Conservation (phyloP, 2,888 invertebrate genomes). For the Dusona sp. region DNA sequence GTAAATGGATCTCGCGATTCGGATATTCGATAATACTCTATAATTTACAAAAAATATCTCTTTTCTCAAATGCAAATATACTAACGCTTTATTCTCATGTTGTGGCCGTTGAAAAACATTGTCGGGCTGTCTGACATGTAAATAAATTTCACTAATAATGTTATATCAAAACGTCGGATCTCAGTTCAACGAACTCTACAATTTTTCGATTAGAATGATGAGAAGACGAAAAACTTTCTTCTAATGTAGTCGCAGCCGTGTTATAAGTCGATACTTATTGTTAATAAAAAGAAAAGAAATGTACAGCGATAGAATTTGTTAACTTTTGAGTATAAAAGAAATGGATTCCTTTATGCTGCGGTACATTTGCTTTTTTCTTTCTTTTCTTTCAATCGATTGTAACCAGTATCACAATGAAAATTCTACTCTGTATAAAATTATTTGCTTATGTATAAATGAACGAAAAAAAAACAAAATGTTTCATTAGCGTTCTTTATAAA, state of each 20-base stretch:
- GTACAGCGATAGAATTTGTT: neutral
- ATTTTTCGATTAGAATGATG: neutral
- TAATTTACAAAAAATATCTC: neutral
- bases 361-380: neutral
- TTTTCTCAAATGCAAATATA: neutral
- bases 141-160: neutral
- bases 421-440: constrained; percentile 10
- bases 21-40: constrained; percentile 23
- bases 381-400: neutral
- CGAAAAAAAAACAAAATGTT: constrained; percentile 29
- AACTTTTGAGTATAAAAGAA: neutral
- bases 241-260: constrained; percentile 22
- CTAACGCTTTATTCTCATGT: neutral
- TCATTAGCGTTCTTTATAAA: constrained; percentile 27
- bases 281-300: constrained; percentile 29
- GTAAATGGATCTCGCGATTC: neutral
- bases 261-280: constrained; percentile 29
- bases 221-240: neutral
- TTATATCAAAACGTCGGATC: neutral
- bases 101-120: neutral
- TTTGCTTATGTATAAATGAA: constrained; percentile 10
- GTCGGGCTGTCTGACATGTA: neutral
- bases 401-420: neutral
- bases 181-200: neutral
- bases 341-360: neutral